Percentiles rank a stretch among this genome's conserved stretches.
Evolutionary conservation across 2,797 vertebrate genomes (phyloP).

Genomic region (Pangasius krempfi): DNA sequence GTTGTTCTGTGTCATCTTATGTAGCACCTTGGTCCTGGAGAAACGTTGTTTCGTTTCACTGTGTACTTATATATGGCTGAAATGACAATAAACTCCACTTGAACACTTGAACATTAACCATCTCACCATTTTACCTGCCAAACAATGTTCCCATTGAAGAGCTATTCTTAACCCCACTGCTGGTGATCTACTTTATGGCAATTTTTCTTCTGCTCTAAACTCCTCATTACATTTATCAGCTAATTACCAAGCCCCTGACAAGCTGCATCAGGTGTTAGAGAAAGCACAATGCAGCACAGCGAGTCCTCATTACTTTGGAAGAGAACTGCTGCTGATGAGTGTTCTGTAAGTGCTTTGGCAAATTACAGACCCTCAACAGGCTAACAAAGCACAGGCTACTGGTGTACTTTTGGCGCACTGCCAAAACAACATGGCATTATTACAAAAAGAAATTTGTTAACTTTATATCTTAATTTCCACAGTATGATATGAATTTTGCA

Average conservation of each 20-base stretch:
- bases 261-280: constrained; percentile 3
- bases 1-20: too few relatives aligned
- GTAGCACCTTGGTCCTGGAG: too few relatives aligned
- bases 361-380: constrained; percentile 15
- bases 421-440: neutral
- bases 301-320: neutral
- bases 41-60: too few relatives aligned
- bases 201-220: constrained; percentile 2
- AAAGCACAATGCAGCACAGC: neutral
- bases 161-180: neutral
- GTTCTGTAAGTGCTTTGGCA: neutral
- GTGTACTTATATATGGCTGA: too few relatives aligned
- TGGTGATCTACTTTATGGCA: neutral
- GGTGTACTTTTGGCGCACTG: neutral
- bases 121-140: neutral
- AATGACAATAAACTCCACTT: too few relatives aligned
- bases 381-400: constrained; percentile 18
- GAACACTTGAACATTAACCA: neutral
- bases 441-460: neutral
- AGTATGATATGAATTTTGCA: neutral
- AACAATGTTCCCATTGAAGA: neutral
- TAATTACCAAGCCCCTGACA: constrained; percentile 4
- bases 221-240: neutral
- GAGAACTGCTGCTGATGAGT: neutral
- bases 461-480: neutral